phyloP scores from a whole-genome alignment of 2,113 vertebrate species.

The Pseudopodoces humilis region DNA sequence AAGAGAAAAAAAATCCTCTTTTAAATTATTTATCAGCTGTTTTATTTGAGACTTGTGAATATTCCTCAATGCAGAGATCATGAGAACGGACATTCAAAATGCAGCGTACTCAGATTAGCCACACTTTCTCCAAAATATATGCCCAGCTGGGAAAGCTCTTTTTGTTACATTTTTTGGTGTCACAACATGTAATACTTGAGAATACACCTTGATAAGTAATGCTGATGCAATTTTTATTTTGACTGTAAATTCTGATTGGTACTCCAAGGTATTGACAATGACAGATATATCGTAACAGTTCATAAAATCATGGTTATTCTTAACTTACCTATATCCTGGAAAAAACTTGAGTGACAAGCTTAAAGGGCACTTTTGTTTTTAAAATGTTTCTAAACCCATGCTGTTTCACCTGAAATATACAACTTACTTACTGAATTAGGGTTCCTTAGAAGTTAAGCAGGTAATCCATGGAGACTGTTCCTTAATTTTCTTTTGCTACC shows the following conservation, averaged over 20 bases:
- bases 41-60: neutral
- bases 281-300: neutral
- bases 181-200: neutral
- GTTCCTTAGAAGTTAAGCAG: slow-evolving; percentile 35
- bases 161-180: neutral
- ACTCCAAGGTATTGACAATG: slow-evolving; percentile 5
- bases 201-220: neutral
- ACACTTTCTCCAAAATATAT: neutral
- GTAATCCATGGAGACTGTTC: slow-evolving; percentile 22
- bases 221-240: neutral
- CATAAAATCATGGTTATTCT: slow-evolving; percentile 21
- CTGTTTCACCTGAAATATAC: slow-evolving; percentile 77
- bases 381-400: slow-evolving; percentile 81
- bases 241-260: slow-evolving; percentile 25
- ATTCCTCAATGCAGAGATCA: neutral
- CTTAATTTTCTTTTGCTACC: slow-evolving; percentile 54
- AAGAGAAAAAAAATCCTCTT: neutral
- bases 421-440: slow-evolving; percentile 40
- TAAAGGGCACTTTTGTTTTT: slow-evolving; percentile 76
- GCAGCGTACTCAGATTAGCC: neutral
- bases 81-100: neutral
- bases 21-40: neutral
- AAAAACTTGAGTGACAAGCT: slow-evolving; percentile 75
- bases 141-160: neutral
- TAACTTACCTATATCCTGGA: slow-evolving; percentile 73